phyloP scores from a whole-genome alignment of 2,113 vertebrate genomes.

The Eubucco bourcierii region DNA sequence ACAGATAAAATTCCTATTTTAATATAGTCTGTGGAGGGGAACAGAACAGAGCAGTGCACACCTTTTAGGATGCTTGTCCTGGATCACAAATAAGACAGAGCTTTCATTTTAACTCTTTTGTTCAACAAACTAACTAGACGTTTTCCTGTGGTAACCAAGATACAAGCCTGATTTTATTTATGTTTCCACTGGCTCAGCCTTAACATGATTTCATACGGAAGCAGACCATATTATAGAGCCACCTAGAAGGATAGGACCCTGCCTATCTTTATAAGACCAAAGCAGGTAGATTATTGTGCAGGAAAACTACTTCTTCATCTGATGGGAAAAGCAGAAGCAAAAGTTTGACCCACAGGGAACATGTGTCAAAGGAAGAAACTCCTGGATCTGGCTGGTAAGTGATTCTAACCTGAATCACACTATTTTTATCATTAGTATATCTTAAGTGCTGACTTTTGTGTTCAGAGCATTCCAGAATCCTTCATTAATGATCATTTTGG shows the following conservation, averaged over 20 bases:
- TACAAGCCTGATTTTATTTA: slow-evolving; percentile 48
- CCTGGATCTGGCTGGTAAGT: slow-evolving; percentile 16
- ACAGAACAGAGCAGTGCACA: not conserved
- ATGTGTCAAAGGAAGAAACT: not conserved
- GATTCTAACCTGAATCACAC: not conserved
- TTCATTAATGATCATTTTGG: not conserved
- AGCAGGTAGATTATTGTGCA: not conserved
- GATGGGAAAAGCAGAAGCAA: not conserved
- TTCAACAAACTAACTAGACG: not conserved
- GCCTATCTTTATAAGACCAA: not conserved
- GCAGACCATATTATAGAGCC: slow-evolving; percentile 11
- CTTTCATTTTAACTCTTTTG: not conserved
- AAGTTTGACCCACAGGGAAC: not conserved
- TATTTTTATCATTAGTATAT: not conserved
- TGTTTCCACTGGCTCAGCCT: slow-evolving; percentile 17
- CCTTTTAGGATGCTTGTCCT: not conserved
- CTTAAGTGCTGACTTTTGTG: not conserved
- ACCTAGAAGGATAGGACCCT: not conserved
- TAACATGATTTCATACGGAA: slow-evolving; percentile 32
- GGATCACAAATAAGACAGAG: not conserved
- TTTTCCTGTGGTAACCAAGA: slow-evolving; percentile 43
- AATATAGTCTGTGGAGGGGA: not conserved
- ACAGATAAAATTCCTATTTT: not conserved
- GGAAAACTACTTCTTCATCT: not conserved
- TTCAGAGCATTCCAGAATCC: not conserved